Evolutionary conservation across 2,888 invertebrate species (phyloP), one percentile per base, ranked within the genome.

Genomic region (Diarsia rubi): DNA sequence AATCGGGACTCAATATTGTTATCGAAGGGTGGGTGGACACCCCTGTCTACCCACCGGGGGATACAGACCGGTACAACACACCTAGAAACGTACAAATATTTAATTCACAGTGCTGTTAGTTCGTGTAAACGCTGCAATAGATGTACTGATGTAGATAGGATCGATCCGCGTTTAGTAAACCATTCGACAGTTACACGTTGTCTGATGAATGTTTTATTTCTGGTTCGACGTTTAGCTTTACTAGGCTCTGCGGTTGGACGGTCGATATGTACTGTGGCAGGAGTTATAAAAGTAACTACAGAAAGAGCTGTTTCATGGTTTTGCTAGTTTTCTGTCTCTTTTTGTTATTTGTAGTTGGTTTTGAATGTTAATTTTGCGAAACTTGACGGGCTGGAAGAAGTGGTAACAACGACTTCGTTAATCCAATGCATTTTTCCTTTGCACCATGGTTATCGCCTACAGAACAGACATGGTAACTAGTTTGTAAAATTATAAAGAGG

Each of bases 1-100:
- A 75, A 81, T 72, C 71, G 70, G 68, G 69, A 44, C 59, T 57
- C 69, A 64, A 81, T 83, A 79, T 84, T 81, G 81, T 76, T 84
- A 76, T 71, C 54, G 81, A 52, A 45, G 69, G 84, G 80, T 74
- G 84, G 84, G 69, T 45, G 42, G 66, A 16, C 47, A 27, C 60
- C 65, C 57, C 57, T 45, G 63, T 59, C 69, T 68, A 27, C 68
- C 83, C 57, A 57, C 62, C n/a, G 59, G 59, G 59, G 37, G 31
- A 27, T 49, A 24, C 24, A 54, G 59, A 49, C 62, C 47, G 44
- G 57, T 57, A 72, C 45, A 69, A 72, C 45, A 69, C 64, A 67
- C 63, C 71, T 76, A 84, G 76, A 60, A 75, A 71, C 47, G 68
- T 79, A 69, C 83, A 83, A 83, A 81, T 81, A 82, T 82, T 77